These are phyloP conservation scores for Lydus trimaculatus DNA, from an alignment of 2,888 invertebrate genomes.

Conservation along the genomic window DNA sequence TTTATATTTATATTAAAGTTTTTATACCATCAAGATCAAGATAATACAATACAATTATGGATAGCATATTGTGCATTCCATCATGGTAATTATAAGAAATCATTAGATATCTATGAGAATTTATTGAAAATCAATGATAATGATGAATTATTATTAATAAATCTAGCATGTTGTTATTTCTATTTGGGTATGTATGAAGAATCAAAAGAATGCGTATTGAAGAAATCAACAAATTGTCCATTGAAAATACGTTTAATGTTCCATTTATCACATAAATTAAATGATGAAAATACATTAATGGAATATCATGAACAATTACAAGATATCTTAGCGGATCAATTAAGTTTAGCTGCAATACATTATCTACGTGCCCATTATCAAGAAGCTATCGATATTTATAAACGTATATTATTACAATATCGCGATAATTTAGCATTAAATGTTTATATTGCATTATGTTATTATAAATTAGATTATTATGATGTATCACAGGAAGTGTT, in stretches of 20 bases:
- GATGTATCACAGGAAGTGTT: constrained; percentile 98
- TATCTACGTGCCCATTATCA: constrained; percentile 96
- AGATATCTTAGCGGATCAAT: constrained; percentile 92
- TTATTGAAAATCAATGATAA: constrained; percentile 64
- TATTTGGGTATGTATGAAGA: constrained; percentile 84
- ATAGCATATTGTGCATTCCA: constrained; percentile 96
- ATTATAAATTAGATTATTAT: constrained; percentile 98
- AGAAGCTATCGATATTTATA: constrained; percentile 98
- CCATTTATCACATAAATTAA: constrained; percentile 92
- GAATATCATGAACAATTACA: constrained; percentile 84
- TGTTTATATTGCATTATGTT: constrained; percentile 96
- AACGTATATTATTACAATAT: constrained; percentile 88
- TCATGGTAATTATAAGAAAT: constrained; percentile 88
- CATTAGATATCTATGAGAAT: constrained; percentile 75
- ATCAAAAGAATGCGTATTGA: constrained; percentile 70
- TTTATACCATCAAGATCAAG: constrained; percentile 63
- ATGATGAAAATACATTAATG: constrained; percentile 86
- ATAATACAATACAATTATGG: constrained; percentile 77
- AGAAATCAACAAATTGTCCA: constrained; percentile 68
- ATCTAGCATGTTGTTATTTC: constrained; percentile 94
- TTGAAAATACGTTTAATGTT: constrained; percentile 81
- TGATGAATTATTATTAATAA: constrained; percentile 74
- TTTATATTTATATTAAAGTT: constrained; percentile 61
- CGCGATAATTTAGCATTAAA: constrained; percentile 93
- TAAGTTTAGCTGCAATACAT: constrained; percentile 95